Base-by-base conservation (phyloP, 2,797 vertebrate species). In the Rhyacichthys aspro region DNA sequence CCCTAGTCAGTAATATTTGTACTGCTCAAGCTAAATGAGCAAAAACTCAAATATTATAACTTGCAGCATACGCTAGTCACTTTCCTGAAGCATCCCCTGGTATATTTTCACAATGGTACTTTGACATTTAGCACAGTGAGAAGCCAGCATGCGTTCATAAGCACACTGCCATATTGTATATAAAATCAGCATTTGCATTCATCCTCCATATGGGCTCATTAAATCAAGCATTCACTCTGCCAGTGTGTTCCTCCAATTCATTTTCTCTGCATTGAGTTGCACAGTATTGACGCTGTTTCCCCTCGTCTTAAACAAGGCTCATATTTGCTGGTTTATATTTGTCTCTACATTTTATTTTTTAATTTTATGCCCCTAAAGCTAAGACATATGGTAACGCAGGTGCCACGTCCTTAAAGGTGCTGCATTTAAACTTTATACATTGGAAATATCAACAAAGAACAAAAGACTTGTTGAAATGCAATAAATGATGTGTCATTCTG, bases 71-170 rank as follows among this genome's bases (percentile, higher is more conserved):
- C 49, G 43, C 14, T 9, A 8, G n/a, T 67, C 36, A 28, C 57
- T 67, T 41, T 23, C 50, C 39, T 19, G 8, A 37, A 63, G 53
- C 14, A 47, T 59, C 62, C 68, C 46, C 36, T 37, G 63, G 63
- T 53, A 11, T 9, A 8, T 59, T 64, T 75, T 70, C 49, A 53
- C 54, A 72, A 57, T 63, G 55, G 67, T 33, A 19, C 39, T 23
- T 63, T 70, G 70, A 79, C 72, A 67, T 67, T 64, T 50, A 41
- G 43, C 54, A 71, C 63, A 69, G 23, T 50, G 67, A 80, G 52
- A 58, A 55, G 38, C 47, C 58, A 48, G 55, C 41, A 64, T 63
- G 59, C 59, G 76, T 74, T 68, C 70, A 78, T 58, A 59, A 59
- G 45, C 59, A 52, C 45, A 37, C 56, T 71, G 61, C 74, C 69